phyloP scores from a whole-genome alignment of 2,113 vertebrate genomes.

The Sinocyclocheilus maitianheensis region DNA sequence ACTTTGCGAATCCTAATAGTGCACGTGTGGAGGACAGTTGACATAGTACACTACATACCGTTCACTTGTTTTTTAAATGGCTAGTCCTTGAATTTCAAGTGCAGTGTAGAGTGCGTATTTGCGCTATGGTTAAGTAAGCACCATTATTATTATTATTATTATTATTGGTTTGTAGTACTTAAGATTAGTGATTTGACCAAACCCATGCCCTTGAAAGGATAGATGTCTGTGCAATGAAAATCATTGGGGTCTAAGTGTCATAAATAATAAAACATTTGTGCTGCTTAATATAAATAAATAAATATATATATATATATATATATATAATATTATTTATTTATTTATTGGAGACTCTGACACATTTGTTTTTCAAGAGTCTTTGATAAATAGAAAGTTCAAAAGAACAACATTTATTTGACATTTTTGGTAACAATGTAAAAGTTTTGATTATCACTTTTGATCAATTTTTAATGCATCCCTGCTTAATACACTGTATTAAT shows the following conservation, averaged over 20 bases:
- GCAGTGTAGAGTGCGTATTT: neutral
- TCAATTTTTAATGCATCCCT: no score
- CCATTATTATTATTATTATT: neutral
- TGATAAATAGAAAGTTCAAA: no score
- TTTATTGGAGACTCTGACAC: no score
- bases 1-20: neutral
- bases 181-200: neutral
- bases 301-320: no score
- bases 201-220: neutral
- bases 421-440: no score
- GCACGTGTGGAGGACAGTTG: neutral
- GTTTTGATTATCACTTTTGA: no score
- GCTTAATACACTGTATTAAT: no score
- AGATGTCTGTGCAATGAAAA: neutral
- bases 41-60: neutral
- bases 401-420: no score
- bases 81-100: slow-evolving; percentile 2
- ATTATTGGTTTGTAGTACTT: neutral
- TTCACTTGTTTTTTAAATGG: neutral
- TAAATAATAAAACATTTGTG: neutral
- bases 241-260: neutral
- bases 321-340: no score
- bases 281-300: no score
- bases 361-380: no score
- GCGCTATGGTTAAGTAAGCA: neutral